A percentile compares a stretch with the other conserved stretches of the same genome.
These are phyloP conservation scores for Drosophila nr. fundita DNA, from an alignment of 2,888 invertebrate species.

Conservation along the genomic window DNA sequence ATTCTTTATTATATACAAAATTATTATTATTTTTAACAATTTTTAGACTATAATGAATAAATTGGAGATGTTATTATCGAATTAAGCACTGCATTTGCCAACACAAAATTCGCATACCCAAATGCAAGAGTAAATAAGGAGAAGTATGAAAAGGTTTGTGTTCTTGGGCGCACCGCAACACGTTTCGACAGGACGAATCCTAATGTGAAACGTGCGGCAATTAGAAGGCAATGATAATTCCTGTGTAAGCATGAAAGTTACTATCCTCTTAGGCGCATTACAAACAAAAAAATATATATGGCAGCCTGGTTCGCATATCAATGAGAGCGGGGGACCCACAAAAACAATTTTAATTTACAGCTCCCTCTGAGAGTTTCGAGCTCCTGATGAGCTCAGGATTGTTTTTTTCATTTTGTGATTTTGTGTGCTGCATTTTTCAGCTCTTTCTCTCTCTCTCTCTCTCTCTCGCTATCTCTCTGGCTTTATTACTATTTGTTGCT, in stretches of 20 bases:
- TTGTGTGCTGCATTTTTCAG: constrained; percentile 20
- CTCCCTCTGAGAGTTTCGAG: constrained; percentile 9
- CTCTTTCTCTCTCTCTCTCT: neutral
- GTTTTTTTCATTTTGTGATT: constrained; percentile 12
- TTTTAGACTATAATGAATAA: neutral
- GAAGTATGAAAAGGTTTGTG: neutral
- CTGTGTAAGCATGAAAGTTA: constrained; percentile 11
- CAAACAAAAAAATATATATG: constrained; percentile 11
- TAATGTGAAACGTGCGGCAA: constrained; percentile 59
- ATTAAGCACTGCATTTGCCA: neutral
- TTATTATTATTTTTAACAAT: neutral
- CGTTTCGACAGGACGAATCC: constrained; percentile 27
- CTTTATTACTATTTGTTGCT: neutral
- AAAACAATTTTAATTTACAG: constrained; percentile 41
- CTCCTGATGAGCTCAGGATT: constrained; percentile 3
- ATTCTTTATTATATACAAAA: neutral
- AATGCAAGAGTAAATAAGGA: neutral
- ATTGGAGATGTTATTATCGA: neutral
- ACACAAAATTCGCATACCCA: neutral
- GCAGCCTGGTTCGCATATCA: constrained; percentile 46
- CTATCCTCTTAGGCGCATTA: constrained; percentile 34
- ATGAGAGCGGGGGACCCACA: constrained; percentile 37
- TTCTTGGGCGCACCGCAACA: constrained; percentile 15
- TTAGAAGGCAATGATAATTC: constrained; percentile 57
- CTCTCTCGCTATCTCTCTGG: neutral